Base-by-base conservation (phyloP, 2,888 invertebrate species). In the Epinotia brunnichana region DNA sequence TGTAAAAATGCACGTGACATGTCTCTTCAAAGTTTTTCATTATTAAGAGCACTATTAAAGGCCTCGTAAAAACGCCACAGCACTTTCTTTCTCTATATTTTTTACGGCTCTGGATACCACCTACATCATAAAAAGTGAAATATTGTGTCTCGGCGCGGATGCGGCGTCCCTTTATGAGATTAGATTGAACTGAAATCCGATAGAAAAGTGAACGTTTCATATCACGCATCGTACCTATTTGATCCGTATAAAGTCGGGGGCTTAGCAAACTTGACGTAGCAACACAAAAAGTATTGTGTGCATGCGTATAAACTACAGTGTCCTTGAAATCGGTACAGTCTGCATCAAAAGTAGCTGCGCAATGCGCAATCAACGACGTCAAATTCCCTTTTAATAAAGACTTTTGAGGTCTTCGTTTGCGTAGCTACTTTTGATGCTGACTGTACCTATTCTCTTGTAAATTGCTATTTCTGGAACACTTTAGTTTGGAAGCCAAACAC, bases 61-160 rank as follows among this genome's bases (percentile, higher is more conserved):
- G 80, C 81, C 74, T 83, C 87, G 82, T 90, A 87, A 90, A 89
- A 87, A 83, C 80, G 82, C 80, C 81, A 80, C 82, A 81, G 79
- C 85, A 86, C 85, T 89, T 87, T 88, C 85, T 85, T 86, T 88
- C 84, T 87, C 85, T 87, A 88, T 88, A 88, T 88, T 88, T 90
- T 88, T 90, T 89, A 89, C 85, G 81, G 83, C 85, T 83, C 83
- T 83, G 82, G 88, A 87, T 89, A 87, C 88, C 86, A 88, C 88
- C 89, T 88, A 88, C 86, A 83, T 87, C 90, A 90, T 91, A 92
- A 91, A 91, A 91, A 89, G 85, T 92, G 90, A 91, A 90, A 90
- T 91, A 92, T 90, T 86, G 87, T 88, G 84, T 88, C 90, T 86
- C 85, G 82, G 83, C 87, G 84, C 84, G 89, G 88, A 88, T 88